Evolutionary conservation across 2,113 vertebrate species (phyloP).

Genomic region (Seriola rivoliana): DNA sequence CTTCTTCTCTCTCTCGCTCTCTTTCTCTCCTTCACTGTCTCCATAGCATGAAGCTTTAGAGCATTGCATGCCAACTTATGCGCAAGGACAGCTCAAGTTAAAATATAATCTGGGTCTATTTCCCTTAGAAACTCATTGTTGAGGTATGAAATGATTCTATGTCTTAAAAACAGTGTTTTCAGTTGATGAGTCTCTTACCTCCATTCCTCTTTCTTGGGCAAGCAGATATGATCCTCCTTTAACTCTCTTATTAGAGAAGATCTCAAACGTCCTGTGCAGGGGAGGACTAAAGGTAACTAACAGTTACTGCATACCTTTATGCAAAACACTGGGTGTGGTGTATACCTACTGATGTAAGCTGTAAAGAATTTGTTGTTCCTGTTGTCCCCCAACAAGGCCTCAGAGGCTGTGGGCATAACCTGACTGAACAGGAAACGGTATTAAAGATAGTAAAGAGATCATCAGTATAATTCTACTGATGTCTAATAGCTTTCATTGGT

Average conservation of each 20-base stretch:
- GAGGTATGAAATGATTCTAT: background rate
- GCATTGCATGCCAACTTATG: background rate
- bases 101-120: background rate
- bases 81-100: conserved; percentile 10
- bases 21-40: background rate
- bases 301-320: background rate
- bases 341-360: no score
- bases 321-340: background rate
- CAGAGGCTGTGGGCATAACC: background rate
- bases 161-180: background rate
- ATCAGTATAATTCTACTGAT: background rate
- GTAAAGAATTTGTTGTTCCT: background rate
- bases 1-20: background rate
- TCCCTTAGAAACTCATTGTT: background rate
- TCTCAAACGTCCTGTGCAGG: no score
- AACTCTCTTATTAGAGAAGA: background rate
- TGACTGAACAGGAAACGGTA: background rate
- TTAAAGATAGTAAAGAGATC: background rate
- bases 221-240: background rate
- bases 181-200: background rate
- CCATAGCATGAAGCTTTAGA: background rate
- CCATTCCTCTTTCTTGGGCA: background rate
- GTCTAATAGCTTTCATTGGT: background rate
- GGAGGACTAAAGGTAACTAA: background rate
- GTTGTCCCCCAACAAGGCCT: background rate